Evolutionary conservation across 2,888 invertebrate genomes (phyloP).

Genomic region (Sesia bembeciformis): DNA sequence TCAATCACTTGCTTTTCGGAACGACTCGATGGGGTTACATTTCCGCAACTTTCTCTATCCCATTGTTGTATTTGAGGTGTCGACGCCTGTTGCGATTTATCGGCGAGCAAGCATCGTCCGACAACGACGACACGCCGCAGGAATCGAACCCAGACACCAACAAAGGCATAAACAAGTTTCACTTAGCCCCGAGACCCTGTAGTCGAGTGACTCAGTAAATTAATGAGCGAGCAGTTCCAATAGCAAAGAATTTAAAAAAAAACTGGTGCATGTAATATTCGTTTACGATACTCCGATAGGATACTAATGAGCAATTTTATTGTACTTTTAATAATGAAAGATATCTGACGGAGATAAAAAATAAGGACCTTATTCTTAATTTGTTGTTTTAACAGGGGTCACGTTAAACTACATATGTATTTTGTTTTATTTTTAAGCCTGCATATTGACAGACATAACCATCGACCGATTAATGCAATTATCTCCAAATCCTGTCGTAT

Average conservation of each 20-base stretch:
- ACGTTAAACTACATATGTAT: not conserved
- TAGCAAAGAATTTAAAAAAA: not conserved
- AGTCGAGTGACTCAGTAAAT: slow-evolving; percentile 6
- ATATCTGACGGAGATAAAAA: not conserved
- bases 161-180: slow-evolving; percentile 40
- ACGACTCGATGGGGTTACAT: slow-evolving; percentile 30
- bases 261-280: not conserved
- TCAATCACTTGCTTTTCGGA: slow-evolving; percentile 4
- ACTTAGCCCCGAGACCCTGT: slow-evolving; percentile 18
- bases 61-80: slow-evolving; percentile 62
- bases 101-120: slow-evolving; percentile 41
- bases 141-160: slow-evolving; percentile 45
- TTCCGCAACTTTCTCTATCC: slow-evolving; percentile 62
- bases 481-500: too few species aligned
- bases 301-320: not conserved
- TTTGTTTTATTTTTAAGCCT: too few species aligned
- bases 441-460: too few species aligned
- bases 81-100: slow-evolving; percentile 50
- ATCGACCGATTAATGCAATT: too few species aligned
- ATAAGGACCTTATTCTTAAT: not conserved
- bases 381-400: not conserved
- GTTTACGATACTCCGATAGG: not conserved
- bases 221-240: slow-evolving; percentile 5
- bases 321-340: not conserved
- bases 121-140: slow-evolving; percentile 47